These are phyloP conservation scores for Agrotis exclamationis DNA, from an alignment of 2,888 invertebrate genomes.

Conservation along the genomic window DNA sequence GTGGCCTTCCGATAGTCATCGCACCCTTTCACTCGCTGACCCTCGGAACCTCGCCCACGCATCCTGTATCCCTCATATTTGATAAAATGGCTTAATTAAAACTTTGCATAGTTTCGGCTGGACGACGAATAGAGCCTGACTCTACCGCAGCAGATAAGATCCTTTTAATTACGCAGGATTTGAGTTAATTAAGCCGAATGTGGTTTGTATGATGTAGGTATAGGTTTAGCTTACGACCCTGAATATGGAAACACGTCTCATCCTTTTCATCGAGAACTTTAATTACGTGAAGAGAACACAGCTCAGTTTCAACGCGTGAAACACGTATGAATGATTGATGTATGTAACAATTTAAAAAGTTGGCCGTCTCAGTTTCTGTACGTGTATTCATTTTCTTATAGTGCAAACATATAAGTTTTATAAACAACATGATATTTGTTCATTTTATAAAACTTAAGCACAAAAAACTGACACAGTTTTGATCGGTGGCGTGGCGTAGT, in stretches of 20 bases:
- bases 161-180: constrained; percentile 68
- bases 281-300: constrained; percentile 23
- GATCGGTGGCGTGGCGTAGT: neutral
- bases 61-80: constrained; percentile 74
- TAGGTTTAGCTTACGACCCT: constrained; percentile 13
- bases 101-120: constrained; percentile 79
- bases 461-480: constrained; percentile 3
- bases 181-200: constrained; percentile 62
- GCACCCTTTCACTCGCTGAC: constrained; percentile 82
- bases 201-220: constrained; percentile 46
- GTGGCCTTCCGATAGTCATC: constrained; percentile 83
- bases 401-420: constrained; percentile 6
- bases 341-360: constrained; percentile 31
- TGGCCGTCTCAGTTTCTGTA: neutral
- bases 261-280: constrained; percentile 42
- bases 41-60: constrained; percentile 70
- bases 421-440: constrained; percentile 4
- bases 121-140: constrained; percentile 70
- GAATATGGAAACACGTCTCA: constrained; percentile 42
- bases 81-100: constrained; percentile 86
- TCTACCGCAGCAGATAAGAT: constrained; percentile 67
- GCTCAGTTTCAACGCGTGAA: constrained; percentile 10
- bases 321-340: constrained; percentile 27
- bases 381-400: constrained; percentile 15
- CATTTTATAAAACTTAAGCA: neutral